Conservation (phyloP, 2,113 vertebrate species). For the Zootoca vivipara region DNA sequence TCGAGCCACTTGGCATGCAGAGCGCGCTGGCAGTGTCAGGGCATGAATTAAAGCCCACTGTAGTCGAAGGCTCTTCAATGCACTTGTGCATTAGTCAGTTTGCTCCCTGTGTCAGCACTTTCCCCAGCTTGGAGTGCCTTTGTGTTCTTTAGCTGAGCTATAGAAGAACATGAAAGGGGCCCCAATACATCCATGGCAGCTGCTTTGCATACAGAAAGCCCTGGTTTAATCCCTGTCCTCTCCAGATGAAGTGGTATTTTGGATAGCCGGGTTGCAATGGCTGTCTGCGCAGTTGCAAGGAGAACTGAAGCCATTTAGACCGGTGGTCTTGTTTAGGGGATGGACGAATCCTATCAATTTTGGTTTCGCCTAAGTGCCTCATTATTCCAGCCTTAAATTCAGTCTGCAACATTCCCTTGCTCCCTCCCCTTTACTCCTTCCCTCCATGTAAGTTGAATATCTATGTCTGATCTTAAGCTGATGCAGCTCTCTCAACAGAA, state of each 20-base stretch:
- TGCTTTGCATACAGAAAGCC: not conserved
- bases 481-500: too few species aligned
- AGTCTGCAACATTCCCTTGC: too few species aligned
- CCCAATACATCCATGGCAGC: not conserved
- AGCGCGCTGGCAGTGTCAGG: not conserved
- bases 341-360: too few species aligned
- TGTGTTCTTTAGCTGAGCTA: not conserved
- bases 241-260: not conserved
- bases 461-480: too few species aligned
- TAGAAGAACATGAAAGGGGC: not conserved
- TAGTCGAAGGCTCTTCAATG: not conserved
- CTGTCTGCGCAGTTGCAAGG: too few species aligned
- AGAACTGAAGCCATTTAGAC: not conserved
- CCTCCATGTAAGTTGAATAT: too few species aligned
- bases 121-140: not conserved
- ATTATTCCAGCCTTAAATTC: too few species aligned
- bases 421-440: too few species aligned
- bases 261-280: not conserved
- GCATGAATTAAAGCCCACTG: not conserved
- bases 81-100: conserved; percentile 4
- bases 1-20: not conserved
- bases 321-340: too few species aligned
- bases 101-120: not conserved
- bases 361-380: too few species aligned
- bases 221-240: not conserved